These are phyloP conservation scores for Progne subis DNA, from an alignment of 2,113 vertebrate genomes.

Conservation along the genomic window DNA sequence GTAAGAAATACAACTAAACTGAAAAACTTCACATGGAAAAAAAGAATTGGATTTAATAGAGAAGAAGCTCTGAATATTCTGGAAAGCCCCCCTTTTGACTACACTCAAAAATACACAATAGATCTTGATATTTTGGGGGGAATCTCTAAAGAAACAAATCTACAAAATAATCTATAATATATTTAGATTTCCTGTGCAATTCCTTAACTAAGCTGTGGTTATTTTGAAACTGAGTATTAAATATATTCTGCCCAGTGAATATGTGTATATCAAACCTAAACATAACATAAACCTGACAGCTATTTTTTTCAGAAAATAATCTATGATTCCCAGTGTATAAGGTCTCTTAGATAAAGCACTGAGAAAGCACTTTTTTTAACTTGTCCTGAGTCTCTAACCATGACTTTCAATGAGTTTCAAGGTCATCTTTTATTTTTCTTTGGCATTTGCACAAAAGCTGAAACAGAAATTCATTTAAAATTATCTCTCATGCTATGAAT, in stretches of 20 bases:
- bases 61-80: not conserved
- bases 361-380: not conserved
- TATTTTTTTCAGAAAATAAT: not conserved
- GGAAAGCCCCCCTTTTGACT: not conserved
- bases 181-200: not conserved
- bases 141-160: not conserved
- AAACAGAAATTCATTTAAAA: conserved; percentile 21
- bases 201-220: not conserved
- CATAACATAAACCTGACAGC: not conserved
- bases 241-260: not conserved
- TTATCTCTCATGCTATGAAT: not conserved
- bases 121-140: not conserved
- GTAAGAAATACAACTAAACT: not conserved
- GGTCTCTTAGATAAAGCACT: not conserved
- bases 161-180: not conserved
- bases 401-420: conserved; percentile 19
- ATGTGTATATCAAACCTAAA: not conserved
- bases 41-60: not conserved
- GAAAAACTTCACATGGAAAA: not conserved
- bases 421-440: conserved; percentile 29
- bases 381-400: not conserved
- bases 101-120: accelerated
- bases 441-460: conserved; percentile 25
- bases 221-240: not conserved
- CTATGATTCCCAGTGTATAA: not conserved